These are phyloP conservation scores for Pseudopleuronectes americanus DNA, from an alignment of 2,797 vertebrate species.

Conservation along the genomic window DNA sequence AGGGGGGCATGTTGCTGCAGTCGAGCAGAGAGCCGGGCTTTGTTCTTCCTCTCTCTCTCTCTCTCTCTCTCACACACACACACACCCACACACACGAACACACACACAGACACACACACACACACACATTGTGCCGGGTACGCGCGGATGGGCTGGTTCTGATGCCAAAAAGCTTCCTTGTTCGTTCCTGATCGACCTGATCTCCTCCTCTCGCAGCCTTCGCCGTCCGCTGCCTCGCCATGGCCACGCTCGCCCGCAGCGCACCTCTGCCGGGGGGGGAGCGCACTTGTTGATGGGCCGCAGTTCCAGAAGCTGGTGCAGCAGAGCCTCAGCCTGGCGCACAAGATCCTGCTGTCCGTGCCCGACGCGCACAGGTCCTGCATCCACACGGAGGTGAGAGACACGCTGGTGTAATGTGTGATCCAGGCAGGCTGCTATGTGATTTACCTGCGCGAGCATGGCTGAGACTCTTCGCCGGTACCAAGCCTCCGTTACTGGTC, in stretches of 20 bases:
- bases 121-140: background rate
- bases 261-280: slow-evolving; percentile 68
- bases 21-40: slow-evolving; percentile 43
- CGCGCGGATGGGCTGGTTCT: background rate
- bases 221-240: slow-evolving; percentile 50
- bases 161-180: background rate
- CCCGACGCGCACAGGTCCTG: slow-evolving; percentile 66
- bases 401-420: no score
- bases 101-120: no score
- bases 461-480: background rate
- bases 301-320: slow-evolving; percentile 70
- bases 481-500: no score
- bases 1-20: slow-evolving; percentile 40
- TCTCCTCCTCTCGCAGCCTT: slow-evolving; percentile 50
- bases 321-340: slow-evolving; percentile 73
- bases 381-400: slow-evolving; percentile 73
- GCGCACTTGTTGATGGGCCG: slow-evolving; percentile 64
- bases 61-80: background rate
- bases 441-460: no score
- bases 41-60: slow-evolving; percentile 47
- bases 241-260: slow-evolving; percentile 61
- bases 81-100: background rate
- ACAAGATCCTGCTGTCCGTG: slow-evolving; percentile 80
- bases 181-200: slow-evolving; percentile 3
- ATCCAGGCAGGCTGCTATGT: no score